Evolutionary conservation across 2,113 vertebrate genomes (phyloP), one percentile per base, ranked within the genome.

Genomic region (Ammospiza nelsoni): DNA sequence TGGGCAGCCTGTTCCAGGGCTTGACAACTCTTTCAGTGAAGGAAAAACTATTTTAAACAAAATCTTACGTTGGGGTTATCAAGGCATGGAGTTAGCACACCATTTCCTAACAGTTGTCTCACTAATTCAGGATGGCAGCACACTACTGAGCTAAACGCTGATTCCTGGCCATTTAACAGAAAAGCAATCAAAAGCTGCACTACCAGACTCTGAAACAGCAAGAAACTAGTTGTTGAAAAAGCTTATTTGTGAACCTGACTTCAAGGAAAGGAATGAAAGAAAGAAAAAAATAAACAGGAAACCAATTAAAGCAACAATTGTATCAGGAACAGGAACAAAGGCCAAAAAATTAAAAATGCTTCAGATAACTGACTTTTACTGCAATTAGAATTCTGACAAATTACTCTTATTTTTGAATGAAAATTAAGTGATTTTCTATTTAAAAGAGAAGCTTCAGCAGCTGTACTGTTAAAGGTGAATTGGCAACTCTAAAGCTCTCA

Each of bases 301-400:
- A 87, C 33, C 33, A 84, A 89, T 94, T 95, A 91, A 87, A 78
- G 43, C 28, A 91, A 94, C 77, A 89, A 87, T 35, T 81, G 39
- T 15, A 43, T 12, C 46, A 77, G 33, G 33, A 92, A 65, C 3
- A 69, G 24, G 37, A 87, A 27, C 4, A 54, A 89, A 77, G 37
- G 65, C 12, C n/a, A 81, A 52, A 88, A 94, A 94, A 80, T 33
- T 3, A 91, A 71, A 92, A 92, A 84, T 51, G 48, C 29, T 55
- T 84, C 61, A 75, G 68, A 84, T 92, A 96, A 89, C 31, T 71
- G 68, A 52, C 15, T 87, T 71, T 39, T 58, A 78, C 25, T 59
- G 48, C 48, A 89, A 57, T 72, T 11, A 87, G 31, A 80, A 80
- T 84, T 83, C 79, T 86, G 68, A 28, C 27, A 89, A 77, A 90